phyloP scores from a whole-genome alignment of 2,113 vertebrate species.

The Aplodontia rufa region DNA sequence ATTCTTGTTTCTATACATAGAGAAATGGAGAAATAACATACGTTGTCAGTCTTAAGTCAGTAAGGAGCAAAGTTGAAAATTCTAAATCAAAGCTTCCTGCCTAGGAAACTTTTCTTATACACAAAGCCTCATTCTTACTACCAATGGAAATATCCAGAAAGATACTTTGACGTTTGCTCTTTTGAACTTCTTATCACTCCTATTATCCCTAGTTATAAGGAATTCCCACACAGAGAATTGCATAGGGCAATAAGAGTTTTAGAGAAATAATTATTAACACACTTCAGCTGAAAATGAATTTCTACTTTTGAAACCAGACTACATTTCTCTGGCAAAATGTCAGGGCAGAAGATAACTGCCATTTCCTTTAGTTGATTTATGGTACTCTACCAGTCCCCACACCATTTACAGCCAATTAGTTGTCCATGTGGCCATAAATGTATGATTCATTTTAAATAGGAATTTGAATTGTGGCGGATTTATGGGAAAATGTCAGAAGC shows the following conservation, averaged over 20 bases:
- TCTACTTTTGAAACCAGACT: not conserved
- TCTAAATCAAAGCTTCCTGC: not conserved
- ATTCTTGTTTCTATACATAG: not conserved
- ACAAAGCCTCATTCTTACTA: not conserved
- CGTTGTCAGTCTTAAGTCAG: not conserved
- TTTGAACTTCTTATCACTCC: conserved; percentile 12
- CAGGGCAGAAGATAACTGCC: not conserved
- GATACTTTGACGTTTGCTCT: not conserved
- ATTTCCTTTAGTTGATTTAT: not conserved
- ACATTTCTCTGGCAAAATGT: not conserved
- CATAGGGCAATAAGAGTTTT: not conserved
- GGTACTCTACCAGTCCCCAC: not conserved
- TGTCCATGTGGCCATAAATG: not conserved
- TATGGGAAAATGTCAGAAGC: not conserved
- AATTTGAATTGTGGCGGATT: not conserved
- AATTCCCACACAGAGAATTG: not conserved
- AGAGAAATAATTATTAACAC: not conserved
- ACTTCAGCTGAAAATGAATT: not conserved
- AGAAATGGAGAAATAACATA: not conserved
- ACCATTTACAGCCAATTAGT: not conserved
- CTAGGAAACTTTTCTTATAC: not conserved
- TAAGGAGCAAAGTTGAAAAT: not conserved
- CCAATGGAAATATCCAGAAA: not conserved
- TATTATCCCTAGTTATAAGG: not conserved
- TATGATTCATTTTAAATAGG: not conserved